Percentiles rank a stretch among this genome's conserved stretches.
Conservation (phyloP, 2,888 invertebrate species). For the Catocala nupta region DNA sequence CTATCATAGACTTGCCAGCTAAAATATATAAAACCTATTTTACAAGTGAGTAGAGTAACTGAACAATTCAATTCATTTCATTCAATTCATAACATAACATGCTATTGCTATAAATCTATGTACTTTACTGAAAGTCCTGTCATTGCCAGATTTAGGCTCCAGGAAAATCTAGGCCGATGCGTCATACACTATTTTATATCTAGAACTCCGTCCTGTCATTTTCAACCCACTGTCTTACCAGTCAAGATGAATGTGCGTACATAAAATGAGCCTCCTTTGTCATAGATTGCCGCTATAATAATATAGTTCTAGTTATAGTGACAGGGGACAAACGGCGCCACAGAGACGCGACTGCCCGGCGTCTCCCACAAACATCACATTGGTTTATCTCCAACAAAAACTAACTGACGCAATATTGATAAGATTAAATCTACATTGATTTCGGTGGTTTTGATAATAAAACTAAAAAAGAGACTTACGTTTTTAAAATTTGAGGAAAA, state of each 20-base stretch:
- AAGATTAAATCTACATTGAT: background rate
- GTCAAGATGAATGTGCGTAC: constrained; percentile 18
- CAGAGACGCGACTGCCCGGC: constrained; percentile 65
- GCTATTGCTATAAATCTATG: no score
- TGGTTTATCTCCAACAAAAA: constrained; percentile 48
- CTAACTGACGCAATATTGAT: constrained; percentile 33
- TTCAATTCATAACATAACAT: no score
- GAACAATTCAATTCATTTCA: no score
- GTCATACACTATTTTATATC: background rate
- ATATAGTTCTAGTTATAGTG: constrained; percentile 23
- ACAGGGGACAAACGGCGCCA: constrained; percentile 58
- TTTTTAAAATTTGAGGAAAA: no score
- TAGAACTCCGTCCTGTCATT: background rate
- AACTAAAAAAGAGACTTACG: no score
- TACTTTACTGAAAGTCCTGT: no score
- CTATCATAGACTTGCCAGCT: no score
- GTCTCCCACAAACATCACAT: constrained; percentile 55
- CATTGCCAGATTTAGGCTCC: no score
- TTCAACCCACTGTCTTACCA: background rate
- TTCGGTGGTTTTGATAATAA: no score
- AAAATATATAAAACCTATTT: no score
- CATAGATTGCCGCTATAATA: constrained; percentile 36
- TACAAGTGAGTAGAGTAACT: no score
- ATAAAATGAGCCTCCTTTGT: constrained; percentile 50
- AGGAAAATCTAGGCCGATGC: no score